Base-by-base conservation (phyloP, 1,140 invertebrate genomes). In the Eueides isabella region DNA sequence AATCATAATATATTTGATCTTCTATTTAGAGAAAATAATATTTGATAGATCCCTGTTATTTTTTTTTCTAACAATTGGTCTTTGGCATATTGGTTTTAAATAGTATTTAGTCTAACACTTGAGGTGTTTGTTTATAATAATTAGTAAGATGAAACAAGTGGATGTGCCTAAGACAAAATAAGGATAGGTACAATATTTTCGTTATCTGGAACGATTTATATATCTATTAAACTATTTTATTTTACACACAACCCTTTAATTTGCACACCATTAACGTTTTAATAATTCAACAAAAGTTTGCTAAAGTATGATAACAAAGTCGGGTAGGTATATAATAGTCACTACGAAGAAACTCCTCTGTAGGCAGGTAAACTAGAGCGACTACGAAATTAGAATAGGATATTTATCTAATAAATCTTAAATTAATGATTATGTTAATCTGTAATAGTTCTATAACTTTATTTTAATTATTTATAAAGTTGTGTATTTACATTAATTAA, bases 221-320 rank as follows among this genome's bases (percentile, higher is more conserved):
- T 76, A 89, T 87, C 85, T 91, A 90, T 86, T 90, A 85, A 87
- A 88, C 86, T 90, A 90, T 91, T 92, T 91, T 88, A 91, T 86
- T 91, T 92, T 93, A 93, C 91, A 93, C 91, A 93, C 91, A 93
- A 93, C 91, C 91, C 86, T 93, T 92, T 91, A 91, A 88, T 92
- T 92, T 93, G 91, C 91, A 93, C 91, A 91, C 91, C 90, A 85
- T 91, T 91, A 88, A 85, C 82, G 80, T 63, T 88, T 85, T 81
- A 85, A 84, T 83, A 83, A 87, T 83, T 78, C 82, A 88, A 78
- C 70, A 83, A 85, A 89, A 84, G 61, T 78, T 81, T 73, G 78
- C 78, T 85, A 83, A 84, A 81, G 69, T 63, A 69, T 81, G 73
- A 78, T 78, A 73, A 78, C 69, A 44, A 69, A 79, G 72, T 65